These are phyloP conservation scores for Hemiprocne comata DNA, from an alignment of 2,113 vertebrate species.

Conservation along the genomic window DNA sequence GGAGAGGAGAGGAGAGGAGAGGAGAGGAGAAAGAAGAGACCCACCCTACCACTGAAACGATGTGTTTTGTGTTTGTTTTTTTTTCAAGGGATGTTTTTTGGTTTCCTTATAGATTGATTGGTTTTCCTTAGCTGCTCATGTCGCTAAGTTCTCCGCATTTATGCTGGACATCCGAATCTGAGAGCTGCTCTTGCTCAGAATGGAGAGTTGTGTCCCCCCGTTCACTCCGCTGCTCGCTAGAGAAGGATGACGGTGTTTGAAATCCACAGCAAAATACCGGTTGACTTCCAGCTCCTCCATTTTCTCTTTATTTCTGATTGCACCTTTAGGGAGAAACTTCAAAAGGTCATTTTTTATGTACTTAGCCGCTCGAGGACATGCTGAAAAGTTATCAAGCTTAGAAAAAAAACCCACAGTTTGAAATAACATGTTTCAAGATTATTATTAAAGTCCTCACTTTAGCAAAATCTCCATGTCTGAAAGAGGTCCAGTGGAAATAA, in stretches of 20 bases:
- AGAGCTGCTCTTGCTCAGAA: constrained; percentile 99
- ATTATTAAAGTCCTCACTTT: not conserved
- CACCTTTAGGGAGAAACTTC: constrained; percentile 94
- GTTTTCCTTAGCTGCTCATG: constrained; percentile 80
- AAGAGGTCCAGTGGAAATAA: not conserved
- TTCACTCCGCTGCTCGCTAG: constrained; percentile 98
- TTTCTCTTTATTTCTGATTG: constrained; percentile 99
- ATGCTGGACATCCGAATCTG: constrained; percentile 98
- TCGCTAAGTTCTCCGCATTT: constrained; percentile 92
- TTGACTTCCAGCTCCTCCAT: constrained; percentile 99
- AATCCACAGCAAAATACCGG: constrained; percentile 98
- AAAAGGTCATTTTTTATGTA: constrained; percentile 88
- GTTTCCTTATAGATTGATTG: not conserved
- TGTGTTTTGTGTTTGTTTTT: not conserved
- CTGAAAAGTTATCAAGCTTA: constrained; percentile 65
- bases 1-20: no score
- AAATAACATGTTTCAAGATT: not conserved
- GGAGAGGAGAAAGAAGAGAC: not conserved
- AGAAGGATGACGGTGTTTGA: constrained; percentile 98
- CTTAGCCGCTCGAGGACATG: constrained; percentile 80
- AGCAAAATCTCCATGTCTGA: not conserved
- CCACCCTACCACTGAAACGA: constrained; percentile 7
- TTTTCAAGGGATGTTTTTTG: constrained; percentile 34
- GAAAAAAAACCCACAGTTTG: not conserved
- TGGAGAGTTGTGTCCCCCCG: constrained; percentile 96